These are phyloP conservation scores for Octomys mimax DNA, from an alignment of 2,797 vertebrate genomes.

Conservation along the genomic window DNA sequence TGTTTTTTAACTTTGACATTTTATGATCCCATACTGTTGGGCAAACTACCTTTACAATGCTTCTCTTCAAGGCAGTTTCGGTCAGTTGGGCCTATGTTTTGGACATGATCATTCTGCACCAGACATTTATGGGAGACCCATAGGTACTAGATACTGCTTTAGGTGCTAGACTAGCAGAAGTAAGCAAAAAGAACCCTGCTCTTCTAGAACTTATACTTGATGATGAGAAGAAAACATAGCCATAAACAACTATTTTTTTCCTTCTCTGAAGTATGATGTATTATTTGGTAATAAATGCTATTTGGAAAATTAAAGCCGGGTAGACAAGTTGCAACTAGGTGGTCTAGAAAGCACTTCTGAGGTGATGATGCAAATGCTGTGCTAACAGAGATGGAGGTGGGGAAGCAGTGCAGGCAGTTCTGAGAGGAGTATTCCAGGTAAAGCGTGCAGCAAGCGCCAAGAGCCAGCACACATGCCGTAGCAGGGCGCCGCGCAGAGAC, in stretches of 20 bases:
- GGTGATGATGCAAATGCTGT: not conserved
- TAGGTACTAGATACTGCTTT: not conserved
- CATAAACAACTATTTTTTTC: not conserved
- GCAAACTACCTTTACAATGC: not conserved
- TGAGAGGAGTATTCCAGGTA: not conserved
- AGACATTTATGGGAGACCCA: not conserved
- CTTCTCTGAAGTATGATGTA: not conserved
- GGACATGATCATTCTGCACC: not conserved
- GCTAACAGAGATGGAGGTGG: not conserved
- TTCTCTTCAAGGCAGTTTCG: not conserved
- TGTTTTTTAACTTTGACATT: not conserved
- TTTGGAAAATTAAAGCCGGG: not conserved
- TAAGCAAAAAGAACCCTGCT: not conserved
- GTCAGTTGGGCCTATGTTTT: not conserved
- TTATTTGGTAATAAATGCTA: not conserved
- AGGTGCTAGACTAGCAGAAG: not conserved
- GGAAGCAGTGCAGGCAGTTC: not conserved
- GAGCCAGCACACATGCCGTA: not conserved
- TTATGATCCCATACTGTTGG: not conserved
- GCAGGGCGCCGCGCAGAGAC: not conserved
- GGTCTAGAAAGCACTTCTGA: conserved; percentile 9
- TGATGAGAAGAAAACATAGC: not conserved
- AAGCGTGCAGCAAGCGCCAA: not conserved
- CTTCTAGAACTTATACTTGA: not conserved
- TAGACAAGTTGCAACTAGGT: not conserved